Percentiles rank a stretch among this genome's conserved stretches.
Evolutionary conservation across 2,797 vertebrate genomes (phyloP).

Genomic region (Sebastes cheni): DNA sequence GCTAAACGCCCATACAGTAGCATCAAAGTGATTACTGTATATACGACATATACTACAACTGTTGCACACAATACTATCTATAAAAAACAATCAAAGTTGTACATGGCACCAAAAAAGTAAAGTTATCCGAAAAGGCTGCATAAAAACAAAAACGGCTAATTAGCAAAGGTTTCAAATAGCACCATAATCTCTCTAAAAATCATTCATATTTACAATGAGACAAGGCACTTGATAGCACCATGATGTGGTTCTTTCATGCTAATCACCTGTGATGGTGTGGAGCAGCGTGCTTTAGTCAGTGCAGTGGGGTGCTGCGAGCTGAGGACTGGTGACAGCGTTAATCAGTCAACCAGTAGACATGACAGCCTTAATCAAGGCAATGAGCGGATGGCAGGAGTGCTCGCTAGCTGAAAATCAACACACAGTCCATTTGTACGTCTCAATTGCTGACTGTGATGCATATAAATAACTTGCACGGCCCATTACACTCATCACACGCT

Average conservation of each 20-base stretch:
- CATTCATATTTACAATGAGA: constrained; percentile 43
- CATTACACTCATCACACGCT: constrained; percentile 66
- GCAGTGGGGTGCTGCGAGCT: constrained; percentile 23
- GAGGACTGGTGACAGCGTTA: constrained; percentile 53
- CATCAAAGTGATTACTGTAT: background rate
- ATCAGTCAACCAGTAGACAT: constrained; percentile 66
- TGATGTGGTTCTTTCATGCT: constrained; percentile 38
- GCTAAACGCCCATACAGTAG: background rate
- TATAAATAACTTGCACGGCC: constrained; percentile 68
- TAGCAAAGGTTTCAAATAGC: background rate
- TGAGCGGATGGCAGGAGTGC: constrained; percentile 40
- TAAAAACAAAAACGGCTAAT: background rate
- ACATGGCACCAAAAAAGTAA: background rate
- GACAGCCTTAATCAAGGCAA: constrained; percentile 70
- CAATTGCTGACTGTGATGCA: constrained; percentile 57
- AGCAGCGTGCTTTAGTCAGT: constrained; percentile 6
- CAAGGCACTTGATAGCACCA: constrained; percentile 27
- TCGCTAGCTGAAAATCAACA: constrained; percentile 59
- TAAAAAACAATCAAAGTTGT: background rate
- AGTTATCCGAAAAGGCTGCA: background rate
- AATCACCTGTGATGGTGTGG: constrained; percentile 44
- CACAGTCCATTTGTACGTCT: constrained; percentile 63
- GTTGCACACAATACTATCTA: background rate
- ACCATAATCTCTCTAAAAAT: constrained; percentile 8
- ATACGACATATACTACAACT: background rate